phyloP scores from a whole-genome alignment of 2,888 invertebrate species.

The Drosophila rubida region DNA sequence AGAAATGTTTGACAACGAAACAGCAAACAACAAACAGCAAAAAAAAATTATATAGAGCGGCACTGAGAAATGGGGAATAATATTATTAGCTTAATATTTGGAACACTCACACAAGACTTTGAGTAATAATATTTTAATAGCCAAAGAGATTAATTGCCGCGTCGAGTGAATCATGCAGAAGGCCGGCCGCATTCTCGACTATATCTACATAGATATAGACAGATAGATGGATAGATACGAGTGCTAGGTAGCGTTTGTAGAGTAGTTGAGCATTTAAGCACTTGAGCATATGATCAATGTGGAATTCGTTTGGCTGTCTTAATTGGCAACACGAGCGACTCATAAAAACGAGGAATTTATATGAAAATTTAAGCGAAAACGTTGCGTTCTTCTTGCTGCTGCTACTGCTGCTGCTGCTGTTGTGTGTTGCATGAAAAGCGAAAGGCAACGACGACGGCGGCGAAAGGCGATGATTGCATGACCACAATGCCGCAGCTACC shows the following conservation, averaged over 20 bases:
- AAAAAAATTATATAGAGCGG: no score
- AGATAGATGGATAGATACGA: slow-evolving; percentile 7
- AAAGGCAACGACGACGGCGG: slow-evolving; percentile 49
- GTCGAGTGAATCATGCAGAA: slow-evolving; percentile 66
- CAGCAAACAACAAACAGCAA: no score
- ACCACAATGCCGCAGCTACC: slow-evolving; percentile 46
- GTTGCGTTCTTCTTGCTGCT: slow-evolving; percentile 5
- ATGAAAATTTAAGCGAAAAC: slow-evolving; percentile 43
- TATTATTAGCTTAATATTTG: slow-evolving; percentile 38
- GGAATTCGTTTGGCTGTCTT: slow-evolving; percentile 52
- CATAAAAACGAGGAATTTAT: slow-evolving; percentile 72
- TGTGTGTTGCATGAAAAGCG: slow-evolving; percentile 45
- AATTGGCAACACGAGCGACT: slow-evolving; percentile 75
- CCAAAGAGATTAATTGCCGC: slow-evolving; percentile 71
- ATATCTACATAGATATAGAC: slow-evolving; percentile 11
- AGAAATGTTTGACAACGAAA: slow-evolving; percentile 6
- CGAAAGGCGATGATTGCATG: slow-evolving; percentile 53
- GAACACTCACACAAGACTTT: slow-evolving; percentile 43
- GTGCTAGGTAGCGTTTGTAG: slow-evolving; percentile 17
- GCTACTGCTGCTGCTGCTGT: neutral
- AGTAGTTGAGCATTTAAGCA: slow-evolving; percentile 27
- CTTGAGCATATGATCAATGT: slow-evolving; percentile 58
- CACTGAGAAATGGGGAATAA: slow-evolving; percentile 8
- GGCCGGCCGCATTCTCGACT: slow-evolving; percentile 7
- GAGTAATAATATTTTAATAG: slow-evolving; percentile 76